Conservation (phyloP, 1,140 invertebrate species). For the Phenacoccus solenopsis region DNA sequence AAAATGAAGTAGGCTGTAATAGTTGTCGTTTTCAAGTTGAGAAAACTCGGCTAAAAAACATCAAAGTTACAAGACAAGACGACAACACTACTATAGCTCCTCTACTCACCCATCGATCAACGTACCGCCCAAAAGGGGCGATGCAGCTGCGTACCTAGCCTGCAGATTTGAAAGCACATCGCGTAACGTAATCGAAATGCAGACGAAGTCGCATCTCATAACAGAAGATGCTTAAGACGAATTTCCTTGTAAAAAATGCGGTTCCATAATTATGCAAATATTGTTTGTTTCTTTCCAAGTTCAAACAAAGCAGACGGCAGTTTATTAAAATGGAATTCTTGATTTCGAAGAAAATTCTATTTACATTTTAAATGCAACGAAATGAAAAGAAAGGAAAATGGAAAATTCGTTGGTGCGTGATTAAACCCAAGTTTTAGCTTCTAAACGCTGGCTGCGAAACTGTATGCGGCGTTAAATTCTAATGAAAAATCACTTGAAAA, state of each 20-base stretch:
- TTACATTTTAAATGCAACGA: slow-evolving; percentile 18
- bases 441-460: slow-evolving; percentile 15
- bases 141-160: neutral
- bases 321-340: slow-evolving; percentile 18
- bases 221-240: slow-evolving; percentile 17
- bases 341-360: slow-evolving; percentile 18
- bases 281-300: slow-evolving; percentile 16
- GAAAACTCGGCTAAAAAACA: too few species aligned
- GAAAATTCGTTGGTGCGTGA: slow-evolving; percentile 17
- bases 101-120: too few species aligned
- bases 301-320: slow-evolving; percentile 17
- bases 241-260: slow-evolving; percentile 16
- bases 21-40: too few species aligned
- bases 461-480: slow-evolving; percentile 17
- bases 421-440: slow-evolving; percentile 9
- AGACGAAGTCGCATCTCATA: slow-evolving; percentile 17
- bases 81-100: too few species aligned
- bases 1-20: too few species aligned
- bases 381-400: slow-evolving; percentile 18
- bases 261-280: slow-evolving; percentile 18
- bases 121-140: too few species aligned
- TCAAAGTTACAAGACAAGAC: too few species aligned
- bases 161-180: neutral
- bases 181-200: slow-evolving; percentile 11
- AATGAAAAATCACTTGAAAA: slow-evolving; percentile 15